A percentile compares a stretch with the other conserved stretches of the same genome.
phyloP scores from a whole-genome alignment of 2,888 invertebrate genomes.

The Cheilosia pagana region DNA sequence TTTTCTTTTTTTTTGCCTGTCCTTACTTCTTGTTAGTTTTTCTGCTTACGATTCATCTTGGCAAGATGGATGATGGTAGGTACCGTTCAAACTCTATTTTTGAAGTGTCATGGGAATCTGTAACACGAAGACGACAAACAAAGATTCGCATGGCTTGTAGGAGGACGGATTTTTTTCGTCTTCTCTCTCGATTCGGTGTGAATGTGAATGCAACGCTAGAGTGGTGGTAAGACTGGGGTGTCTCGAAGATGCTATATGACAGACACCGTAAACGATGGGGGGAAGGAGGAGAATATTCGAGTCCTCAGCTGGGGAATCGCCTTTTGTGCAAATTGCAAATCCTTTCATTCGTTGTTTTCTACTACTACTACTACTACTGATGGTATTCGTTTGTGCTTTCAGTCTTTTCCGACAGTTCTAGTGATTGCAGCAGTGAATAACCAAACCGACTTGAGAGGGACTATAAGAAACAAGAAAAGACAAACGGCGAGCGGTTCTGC shows the following conservation, averaged over 20 bases:
- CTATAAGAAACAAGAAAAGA: constrained; percentile 13
- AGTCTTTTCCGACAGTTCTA: constrained; percentile 27
- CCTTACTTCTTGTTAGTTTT: constrained; percentile 49
- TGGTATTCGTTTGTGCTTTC: constrained; percentile 19
- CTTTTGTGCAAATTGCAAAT: constrained; percentile 65
- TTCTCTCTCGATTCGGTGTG: constrained; percentile 16
- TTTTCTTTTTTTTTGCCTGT: constrained; percentile 18
- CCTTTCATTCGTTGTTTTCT: constrained; percentile 23
- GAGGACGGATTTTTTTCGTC: constrained; percentile 6
- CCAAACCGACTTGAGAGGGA: constrained; percentile 35
- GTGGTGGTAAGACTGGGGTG: background rate
- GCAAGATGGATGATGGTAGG: constrained; percentile 60
- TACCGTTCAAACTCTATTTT: constrained; percentile 51
- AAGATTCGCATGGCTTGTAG: constrained; percentile 28
- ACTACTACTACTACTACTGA: constrained; percentile 1
- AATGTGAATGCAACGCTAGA: background rate
- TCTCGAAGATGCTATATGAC: constrained; percentile 14
- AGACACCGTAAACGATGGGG: constrained; percentile 49
- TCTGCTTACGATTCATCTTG: constrained; percentile 55
- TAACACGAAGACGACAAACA: constrained; percentile 64
- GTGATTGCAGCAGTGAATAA: constrained; percentile 47
- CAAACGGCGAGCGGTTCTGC: constrained; percentile 9
- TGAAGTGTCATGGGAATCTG: constrained; percentile 69
- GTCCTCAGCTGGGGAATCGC: constrained; percentile 48
- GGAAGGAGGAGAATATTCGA: constrained; percentile 35